Conservation (phyloP, 1,140 invertebrate species). For the Cyclina sinensis region DNA sequence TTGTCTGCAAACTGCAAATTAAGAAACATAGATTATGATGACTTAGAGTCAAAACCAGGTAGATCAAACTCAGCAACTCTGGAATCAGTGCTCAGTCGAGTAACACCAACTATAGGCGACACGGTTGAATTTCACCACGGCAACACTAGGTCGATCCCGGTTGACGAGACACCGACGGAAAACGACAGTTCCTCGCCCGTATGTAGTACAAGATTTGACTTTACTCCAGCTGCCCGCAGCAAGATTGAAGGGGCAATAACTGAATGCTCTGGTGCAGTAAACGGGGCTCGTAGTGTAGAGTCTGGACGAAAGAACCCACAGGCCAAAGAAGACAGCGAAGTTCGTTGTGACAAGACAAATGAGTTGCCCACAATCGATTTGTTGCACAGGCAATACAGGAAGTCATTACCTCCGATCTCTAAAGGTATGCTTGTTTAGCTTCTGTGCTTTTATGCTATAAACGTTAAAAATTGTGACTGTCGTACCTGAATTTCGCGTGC, state of each 20-base stretch:
- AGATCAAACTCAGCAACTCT: not conserved
- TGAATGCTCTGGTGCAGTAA: not conserved
- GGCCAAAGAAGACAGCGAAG: constrained; percentile 3
- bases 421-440: no score
- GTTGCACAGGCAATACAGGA: not conserved
- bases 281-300: not conserved
- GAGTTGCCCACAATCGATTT: not conserved
- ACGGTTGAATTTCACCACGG: not conserved
- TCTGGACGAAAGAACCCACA: constrained; percentile 6
- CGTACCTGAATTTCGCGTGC: no score
- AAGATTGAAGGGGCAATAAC: not conserved
- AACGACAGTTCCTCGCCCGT: not conserved
- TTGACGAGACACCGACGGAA: not conserved
- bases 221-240: not conserved
- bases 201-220: constrained; percentile 25
- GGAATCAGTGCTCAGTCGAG: not conserved
- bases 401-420: not conserved
- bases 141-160: not conserved
- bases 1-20: not conserved
- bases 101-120: not conserved
- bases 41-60: not conserved
- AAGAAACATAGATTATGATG: not conserved
- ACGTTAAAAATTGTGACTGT: no score
- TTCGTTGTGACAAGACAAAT: not conserved
- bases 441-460: no score